phyloP scores from a whole-genome alignment of 1,140 invertebrate species.

The Stegodyphus mimosarum region DNA sequence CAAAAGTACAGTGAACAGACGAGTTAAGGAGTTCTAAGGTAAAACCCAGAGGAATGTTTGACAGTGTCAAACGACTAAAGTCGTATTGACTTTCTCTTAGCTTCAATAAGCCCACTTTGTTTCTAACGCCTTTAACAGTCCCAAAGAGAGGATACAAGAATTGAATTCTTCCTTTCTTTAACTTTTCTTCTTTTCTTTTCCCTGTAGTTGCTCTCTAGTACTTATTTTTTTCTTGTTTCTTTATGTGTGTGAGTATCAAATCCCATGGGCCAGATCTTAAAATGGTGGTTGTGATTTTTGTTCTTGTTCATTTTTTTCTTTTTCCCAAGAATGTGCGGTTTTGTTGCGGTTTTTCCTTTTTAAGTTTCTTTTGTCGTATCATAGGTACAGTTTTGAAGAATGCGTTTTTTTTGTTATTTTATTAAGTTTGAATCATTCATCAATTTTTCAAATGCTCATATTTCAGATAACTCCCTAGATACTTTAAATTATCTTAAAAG shows the following conservation, averaged over 20 bases:
- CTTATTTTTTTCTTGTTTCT: neutral
- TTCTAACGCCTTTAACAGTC: conserved; percentile 21
- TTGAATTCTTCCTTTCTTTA: neutral
- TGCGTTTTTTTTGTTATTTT: too few species aligned
- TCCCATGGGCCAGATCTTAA: neutral
- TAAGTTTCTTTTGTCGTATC: neutral
- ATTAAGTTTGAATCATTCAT: too few species aligned
- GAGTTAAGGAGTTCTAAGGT: conserved; percentile 10
- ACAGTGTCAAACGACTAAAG: neutral
- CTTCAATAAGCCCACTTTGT: conserved; percentile 22
- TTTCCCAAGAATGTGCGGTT: neutral
- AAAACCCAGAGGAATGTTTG: neutral
- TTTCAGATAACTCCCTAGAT: too few species aligned
- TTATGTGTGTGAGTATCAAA: neutral
- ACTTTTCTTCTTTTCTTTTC: neutral
- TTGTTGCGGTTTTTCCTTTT: neutral
- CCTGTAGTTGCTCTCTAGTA: neutral
- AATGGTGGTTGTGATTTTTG: neutral
- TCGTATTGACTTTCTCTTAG: neutral
- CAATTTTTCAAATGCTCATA: too few species aligned
- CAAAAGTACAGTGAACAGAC: neutral
- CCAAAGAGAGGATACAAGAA: neutral
- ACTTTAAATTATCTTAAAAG: too few species aligned
- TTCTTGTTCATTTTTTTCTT: neutral
- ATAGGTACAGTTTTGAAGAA: too few species aligned